Percentiles rank a stretch among this genome's conserved stretches.
Conservation (phyloP, 1,140 invertebrate genomes). For the Schmidtea mediterranea region DNA sequence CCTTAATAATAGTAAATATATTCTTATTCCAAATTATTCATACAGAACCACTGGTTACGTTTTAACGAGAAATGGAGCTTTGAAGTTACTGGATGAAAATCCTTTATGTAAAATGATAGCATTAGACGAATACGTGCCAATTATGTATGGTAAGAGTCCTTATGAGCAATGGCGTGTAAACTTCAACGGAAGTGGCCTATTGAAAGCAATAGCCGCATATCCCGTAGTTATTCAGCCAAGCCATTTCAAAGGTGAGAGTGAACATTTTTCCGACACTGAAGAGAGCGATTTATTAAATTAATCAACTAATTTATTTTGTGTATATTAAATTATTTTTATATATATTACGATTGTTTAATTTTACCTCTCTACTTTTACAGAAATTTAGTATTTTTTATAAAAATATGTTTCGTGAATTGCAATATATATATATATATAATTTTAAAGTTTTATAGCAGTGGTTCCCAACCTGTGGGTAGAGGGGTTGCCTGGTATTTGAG, state of each 20-base stretch:
- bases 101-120: slow-evolving; percentile 61
- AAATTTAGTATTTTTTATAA: too few relatives aligned
- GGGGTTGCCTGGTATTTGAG: too few relatives aligned
- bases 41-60: slow-evolving; percentile 88
- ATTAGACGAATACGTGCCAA: slow-evolving; percentile 80
- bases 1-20: slow-evolving; percentile 36
- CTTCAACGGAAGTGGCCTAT: slow-evolving; percentile 43
- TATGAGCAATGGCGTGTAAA: slow-evolving; percentile 44
- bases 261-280: slow-evolving; percentile 86
- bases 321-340: too few relatives aligned
- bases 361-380: too few relatives aligned
- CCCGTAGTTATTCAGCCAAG: slow-evolving; percentile 65
- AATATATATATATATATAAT: too few relatives aligned
- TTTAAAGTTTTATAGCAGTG: too few relatives aligned
- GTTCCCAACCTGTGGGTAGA: too few relatives aligned
- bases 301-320: too few relatives aligned
- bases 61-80: slow-evolving; percentile 38
- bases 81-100: slow-evolving; percentile 45
- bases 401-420: too few relatives aligned
- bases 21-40: slow-evolving; percentile 61
- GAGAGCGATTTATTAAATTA: slow-evolving; percentile 21
- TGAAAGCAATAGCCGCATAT: slow-evolving; percentile 44
- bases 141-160: slow-evolving; percentile 73
- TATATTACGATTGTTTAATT: too few relatives aligned
- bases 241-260: slow-evolving; percentile 63